Base-by-base conservation (phyloP, 2,113 vertebrate genomes). In the Microcebus jonahi region DNA sequence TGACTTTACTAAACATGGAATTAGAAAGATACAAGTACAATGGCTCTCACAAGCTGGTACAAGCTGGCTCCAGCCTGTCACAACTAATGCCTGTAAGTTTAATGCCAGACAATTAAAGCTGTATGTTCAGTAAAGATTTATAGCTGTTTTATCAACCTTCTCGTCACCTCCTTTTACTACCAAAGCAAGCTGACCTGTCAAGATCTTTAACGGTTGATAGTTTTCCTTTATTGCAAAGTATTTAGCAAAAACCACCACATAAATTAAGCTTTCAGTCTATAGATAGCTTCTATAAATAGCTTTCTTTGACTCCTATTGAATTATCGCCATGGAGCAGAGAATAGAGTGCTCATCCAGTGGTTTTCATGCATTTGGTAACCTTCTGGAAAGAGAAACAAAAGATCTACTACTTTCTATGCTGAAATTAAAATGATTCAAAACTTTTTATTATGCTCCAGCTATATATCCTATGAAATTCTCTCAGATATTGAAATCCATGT, bases 191-290 rank as follows among this genome's bases (percentile, higher is more conserved):
- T 70, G 42, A 90, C 75, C 45, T 87, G 57, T 67, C 70, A 81
- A 94, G 39, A 36, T 88, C 50, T 92, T 90, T 81, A 97, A 94
- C n/a, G 90, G 73, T n/a, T 68, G 36, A 87, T 70, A 36, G 31
- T 55, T 88, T 84, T 90, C 92, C 85, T 96, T 89, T 89, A 95
- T 95, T 82, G 61, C 50, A 89, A 93, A 89, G 29, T 84, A 90
- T 65, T 94, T 80, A 23, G 45, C 36, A 92, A 85, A 75, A 90
- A 76, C 12, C 36, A 80, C 59, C 50, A 65, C 63, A 87, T 83
- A 83, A 95, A 92, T 75, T 50, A 92, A 79, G 39, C 50, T 27
- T 15, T 84, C 42, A 31, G 13, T 86, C 75, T 76, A 89, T 9
- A 95, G 73, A 91, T 31, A 90, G 75, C 61, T 42, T 87, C 59